A percentile compares a stretch with the other conserved stretches of the same genome.
Evolutionary conservation across 2,888 invertebrate species (phyloP).

Genomic region (Cosmopolites sordidus): DNA sequence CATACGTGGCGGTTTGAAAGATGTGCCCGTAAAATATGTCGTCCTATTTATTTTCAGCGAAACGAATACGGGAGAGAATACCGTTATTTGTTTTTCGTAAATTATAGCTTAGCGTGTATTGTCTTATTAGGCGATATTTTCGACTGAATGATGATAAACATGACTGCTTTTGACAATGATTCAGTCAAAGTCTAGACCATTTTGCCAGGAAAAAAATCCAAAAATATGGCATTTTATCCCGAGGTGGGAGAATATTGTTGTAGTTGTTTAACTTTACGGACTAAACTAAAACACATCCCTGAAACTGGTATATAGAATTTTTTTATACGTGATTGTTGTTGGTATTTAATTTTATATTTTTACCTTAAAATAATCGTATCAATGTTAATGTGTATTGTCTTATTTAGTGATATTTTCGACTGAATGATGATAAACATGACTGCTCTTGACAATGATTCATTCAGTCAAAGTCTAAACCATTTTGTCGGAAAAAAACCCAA

Average conservation of each 20-base stretch:
- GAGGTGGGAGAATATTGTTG: too few species aligned
- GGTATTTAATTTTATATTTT: too few species aligned
- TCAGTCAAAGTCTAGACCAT: constrained; percentile 24
- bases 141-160: constrained; percentile 17
- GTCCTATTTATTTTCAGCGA: constrained; percentile 15
- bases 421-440: constrained; percentile 16
- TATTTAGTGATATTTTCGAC: constrained; percentile 23
- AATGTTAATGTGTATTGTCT: constrained; percentile 23
- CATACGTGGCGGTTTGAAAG: constrained; percentile 12
- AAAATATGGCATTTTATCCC: too few species aligned
- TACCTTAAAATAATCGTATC: too few species aligned
- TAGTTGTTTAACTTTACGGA: too few species aligned
- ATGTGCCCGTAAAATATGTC: constrained; percentile 19
- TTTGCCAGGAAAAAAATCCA: too few species aligned
- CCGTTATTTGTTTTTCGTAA: constrained; percentile 20
- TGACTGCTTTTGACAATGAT: constrained; percentile 18
- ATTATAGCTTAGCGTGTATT: constrained; percentile 24
- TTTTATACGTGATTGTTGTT: too few species aligned
- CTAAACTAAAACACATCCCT: too few species aligned
- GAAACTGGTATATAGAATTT: too few species aligned
- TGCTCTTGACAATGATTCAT: constrained; percentile 21
- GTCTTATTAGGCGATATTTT: constrained; percentile 26
- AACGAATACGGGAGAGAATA: constrained; percentile 14
- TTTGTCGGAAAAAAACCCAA: too few species aligned
- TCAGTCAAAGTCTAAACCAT: constrained; percentile 24